These are phyloP conservation scores for Drosophila asahinai DNA, from an alignment of 1,140 invertebrate genomes.

Conservation along the genomic window DNA sequence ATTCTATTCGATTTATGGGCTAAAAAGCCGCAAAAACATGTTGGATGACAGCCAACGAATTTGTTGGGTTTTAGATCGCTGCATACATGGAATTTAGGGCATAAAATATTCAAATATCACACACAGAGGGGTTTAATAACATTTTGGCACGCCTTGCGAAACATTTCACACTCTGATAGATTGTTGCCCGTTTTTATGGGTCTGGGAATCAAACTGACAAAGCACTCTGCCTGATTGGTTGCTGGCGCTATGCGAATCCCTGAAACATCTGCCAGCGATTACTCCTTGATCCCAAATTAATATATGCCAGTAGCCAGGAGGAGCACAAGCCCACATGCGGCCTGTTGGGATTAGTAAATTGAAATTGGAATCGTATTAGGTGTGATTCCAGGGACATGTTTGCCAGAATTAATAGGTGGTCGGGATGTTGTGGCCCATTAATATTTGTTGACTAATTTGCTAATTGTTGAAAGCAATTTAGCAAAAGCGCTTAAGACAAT, in stretches of 20 bases:
- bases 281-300: slow-evolving; percentile 24
- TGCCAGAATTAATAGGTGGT: slow-evolving; percentile 7
- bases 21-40: slow-evolving; percentile 35
- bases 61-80: slow-evolving; percentile 29
- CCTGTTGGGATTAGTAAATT: slow-evolving; percentile 23
- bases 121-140: slow-evolving; percentile 53
- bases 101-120: slow-evolving; percentile 65
- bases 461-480: slow-evolving; percentile 18
- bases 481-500: background rate
- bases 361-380: slow-evolving; percentile 22
- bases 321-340: background rate
- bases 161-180: slow-evolving; percentile 43
- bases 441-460: slow-evolving; percentile 18
- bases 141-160: slow-evolving; percentile 53
- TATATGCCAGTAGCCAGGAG: slow-evolving; percentile 11
- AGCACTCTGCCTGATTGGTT: slow-evolving; percentile 45
- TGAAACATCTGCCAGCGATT: slow-evolving; percentile 8
- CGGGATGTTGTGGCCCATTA: slow-evolving; percentile 1
- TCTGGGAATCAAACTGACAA: slow-evolving; percentile 15
- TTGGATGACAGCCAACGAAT: slow-evolving; percentile 32
- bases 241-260: slow-evolving; percentile 7
- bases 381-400: slow-evolving; percentile 6
- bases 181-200: slow-evolving; percentile 19
- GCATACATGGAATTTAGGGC: slow-evolving; percentile 17
- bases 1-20: slow-evolving; percentile 42